These are phyloP conservation scores for Apeltes quadracus DNA, from an alignment of 2,113 vertebrate genomes.

Conservation along the genomic window DNA sequence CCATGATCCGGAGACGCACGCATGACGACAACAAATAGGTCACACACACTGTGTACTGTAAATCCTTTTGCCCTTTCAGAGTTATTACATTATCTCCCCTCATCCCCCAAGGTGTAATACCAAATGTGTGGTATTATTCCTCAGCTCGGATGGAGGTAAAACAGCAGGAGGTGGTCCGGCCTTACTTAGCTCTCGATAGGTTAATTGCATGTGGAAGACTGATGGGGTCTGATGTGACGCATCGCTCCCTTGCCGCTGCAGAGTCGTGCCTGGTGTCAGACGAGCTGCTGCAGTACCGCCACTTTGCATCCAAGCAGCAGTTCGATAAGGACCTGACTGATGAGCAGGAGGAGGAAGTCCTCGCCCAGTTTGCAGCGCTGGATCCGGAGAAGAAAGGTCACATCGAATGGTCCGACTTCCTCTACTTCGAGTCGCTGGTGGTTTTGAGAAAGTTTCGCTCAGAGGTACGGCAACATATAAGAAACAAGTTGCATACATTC, in stretches of 20 bases:
- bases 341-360: slow-evolving; percentile 87
- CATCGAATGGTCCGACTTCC: slow-evolving; percentile 92
- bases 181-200: slow-evolving; percentile 30
- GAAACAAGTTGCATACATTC: neutral
- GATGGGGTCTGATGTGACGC: slow-evolving; percentile 52
- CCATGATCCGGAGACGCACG: neutral
- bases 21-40: too few relatives aligned
- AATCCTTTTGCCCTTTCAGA: neutral
- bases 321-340: slow-evolving; percentile 85
- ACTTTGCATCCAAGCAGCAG: slow-evolving; percentile 90
- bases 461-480: slow-evolving; percentile 78
- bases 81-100: slow-evolving; percentile 24
- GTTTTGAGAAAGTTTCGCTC: slow-evolving; percentile 90
- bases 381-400: slow-evolving; percentile 90
- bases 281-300: slow-evolving; percentile 92
- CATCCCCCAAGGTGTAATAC: neutral
- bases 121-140: slow-evolving; percentile 1
- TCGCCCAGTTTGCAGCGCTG: slow-evolving; percentile 89
- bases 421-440: slow-evolving; percentile 91
- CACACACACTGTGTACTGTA: neutral
- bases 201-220: slow-evolving; percentile 49
- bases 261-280: slow-evolving; percentile 91
- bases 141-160: neutral
- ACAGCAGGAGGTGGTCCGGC: slow-evolving; percentile 13
- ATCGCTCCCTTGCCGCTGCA: slow-evolving; percentile 61